Evolutionary conservation across 1,140 invertebrate species (phyloP).

Genomic region (Drosophila sulfurigaster): DNA sequence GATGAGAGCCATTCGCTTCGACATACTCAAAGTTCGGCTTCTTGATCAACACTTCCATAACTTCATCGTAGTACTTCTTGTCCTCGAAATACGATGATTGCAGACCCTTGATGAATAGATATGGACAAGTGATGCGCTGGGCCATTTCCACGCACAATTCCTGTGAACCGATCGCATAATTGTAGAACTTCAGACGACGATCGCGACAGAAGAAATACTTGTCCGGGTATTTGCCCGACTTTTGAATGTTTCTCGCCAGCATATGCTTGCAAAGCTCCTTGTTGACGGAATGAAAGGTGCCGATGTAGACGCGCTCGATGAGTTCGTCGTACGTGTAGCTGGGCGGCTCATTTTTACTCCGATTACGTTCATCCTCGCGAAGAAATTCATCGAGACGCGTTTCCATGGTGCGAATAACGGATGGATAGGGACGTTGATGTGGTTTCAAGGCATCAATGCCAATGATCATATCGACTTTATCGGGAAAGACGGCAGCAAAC

Average conservation of each 20-base stretch:
- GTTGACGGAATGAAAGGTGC: constrained; percentile 86
- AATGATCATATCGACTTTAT: constrained; percentile 88
- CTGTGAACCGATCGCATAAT: constrained; percentile 85
- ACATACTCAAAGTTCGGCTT: constrained; percentile 88
- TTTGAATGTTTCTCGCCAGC: constrained; percentile 86
- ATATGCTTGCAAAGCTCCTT: constrained; percentile 87
- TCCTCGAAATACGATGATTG: constrained; percentile 87
- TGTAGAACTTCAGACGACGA: constrained; percentile 86
- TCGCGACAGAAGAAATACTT: constrained; percentile 88
- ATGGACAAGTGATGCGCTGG: constrained; percentile 86
- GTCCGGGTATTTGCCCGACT: constrained; percentile 86
- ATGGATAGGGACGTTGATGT: constrained; percentile 81
- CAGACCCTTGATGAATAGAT: constrained; percentile 87
- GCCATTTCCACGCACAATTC: constrained; percentile 86
- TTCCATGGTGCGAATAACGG: constrained; percentile 71
- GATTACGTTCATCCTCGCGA: constrained; percentile 85
- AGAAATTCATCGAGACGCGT: constrained; percentile 86
- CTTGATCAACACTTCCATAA: constrained; percentile 86
- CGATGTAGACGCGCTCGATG: constrained; percentile 86
- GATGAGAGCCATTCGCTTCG: constrained; percentile 89
- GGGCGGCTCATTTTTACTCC: constrained; percentile 86
- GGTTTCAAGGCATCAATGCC: constrained; percentile 88
- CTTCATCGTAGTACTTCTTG: constrained; percentile 86
- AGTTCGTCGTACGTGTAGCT: constrained; percentile 88
- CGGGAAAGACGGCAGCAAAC: constrained; percentile 87